Percentiles rank a stretch among this genome's conserved stretches.
Evolutionary conservation across 2,888 invertebrate species (phyloP).

Genomic region (Tachina fera): DNA sequence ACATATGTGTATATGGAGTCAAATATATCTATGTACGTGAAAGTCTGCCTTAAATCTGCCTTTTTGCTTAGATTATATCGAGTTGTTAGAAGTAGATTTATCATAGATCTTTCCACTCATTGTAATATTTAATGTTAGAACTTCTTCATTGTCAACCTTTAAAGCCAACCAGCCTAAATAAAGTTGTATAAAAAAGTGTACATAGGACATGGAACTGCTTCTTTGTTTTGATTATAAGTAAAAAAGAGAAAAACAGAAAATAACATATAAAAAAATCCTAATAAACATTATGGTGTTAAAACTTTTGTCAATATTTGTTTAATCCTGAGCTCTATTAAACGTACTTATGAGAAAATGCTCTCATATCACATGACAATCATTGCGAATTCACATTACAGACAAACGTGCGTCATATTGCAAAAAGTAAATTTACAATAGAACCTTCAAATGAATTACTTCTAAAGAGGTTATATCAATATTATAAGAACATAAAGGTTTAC

Average conservation of each 20-base stretch:
- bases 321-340: constrained; percentile 19
- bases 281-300: constrained; percentile 29
- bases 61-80: too few species aligned
- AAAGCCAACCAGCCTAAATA: too few species aligned
- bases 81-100: too few species aligned
- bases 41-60: too few species aligned
- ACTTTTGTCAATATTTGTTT: constrained; percentile 42
- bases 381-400: constrained; percentile 1
- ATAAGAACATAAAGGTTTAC: background rate
- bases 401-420: constrained; percentile 42
- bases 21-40: too few species aligned
- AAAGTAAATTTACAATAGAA: background rate
- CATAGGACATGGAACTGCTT: constrained; percentile 55
- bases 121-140: too few species aligned
- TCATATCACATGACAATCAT: constrained; percentile 6
- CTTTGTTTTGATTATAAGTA: constrained; percentile 24
- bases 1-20: too few species aligned
- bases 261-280: constrained; percentile 6
- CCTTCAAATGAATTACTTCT: constrained; percentile 21
- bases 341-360: constrained; percentile 4
- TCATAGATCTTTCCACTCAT: too few species aligned
- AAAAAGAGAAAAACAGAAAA: constrained; percentile 2
- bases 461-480: constrained; percentile 44
- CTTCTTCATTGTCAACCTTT: too few species aligned
- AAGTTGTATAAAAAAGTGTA: too few species aligned